phyloP scores from a whole-genome alignment of 2,797 vertebrate species.

The Crax fasciolata region DNA sequence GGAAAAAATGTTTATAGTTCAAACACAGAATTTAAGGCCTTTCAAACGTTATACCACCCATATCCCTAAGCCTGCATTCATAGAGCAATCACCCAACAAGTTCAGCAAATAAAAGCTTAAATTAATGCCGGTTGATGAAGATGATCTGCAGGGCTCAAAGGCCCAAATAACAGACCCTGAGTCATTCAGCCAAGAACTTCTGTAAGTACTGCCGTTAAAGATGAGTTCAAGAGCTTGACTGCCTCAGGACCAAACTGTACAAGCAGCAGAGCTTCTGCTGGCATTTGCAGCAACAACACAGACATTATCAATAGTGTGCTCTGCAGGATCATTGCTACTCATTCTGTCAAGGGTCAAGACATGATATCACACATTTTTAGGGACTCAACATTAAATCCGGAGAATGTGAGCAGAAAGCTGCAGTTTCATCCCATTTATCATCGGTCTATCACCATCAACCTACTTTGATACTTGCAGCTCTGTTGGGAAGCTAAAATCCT shows the following conservation, averaged over 20 bases:
- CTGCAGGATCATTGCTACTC: background rate
- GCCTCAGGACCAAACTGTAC: background rate
- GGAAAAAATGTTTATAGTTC: background rate
- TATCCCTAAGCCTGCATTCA: background rate
- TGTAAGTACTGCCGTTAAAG: background rate
- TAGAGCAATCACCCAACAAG: background rate
- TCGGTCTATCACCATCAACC: background rate
- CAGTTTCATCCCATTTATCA: background rate
- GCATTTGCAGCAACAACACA: background rate
- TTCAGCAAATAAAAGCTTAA: background rate
- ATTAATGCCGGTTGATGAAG: background rate
- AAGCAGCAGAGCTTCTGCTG: background rate
- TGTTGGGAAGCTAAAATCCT: background rate
- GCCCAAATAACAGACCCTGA: background rate
- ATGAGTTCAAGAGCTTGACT: background rate
- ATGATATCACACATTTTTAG: fast-evolving
- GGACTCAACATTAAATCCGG: background rate
- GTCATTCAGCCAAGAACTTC: background rate
- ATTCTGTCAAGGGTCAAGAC: background rate
- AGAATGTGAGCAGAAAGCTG: background rate
- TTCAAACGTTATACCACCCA: background rate
- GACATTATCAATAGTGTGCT: background rate
- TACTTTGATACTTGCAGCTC: background rate
- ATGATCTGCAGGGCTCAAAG: background rate
- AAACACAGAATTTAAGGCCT: background rate